Base-by-base conservation (phyloP, 2,113 vertebrate genomes). In the Esox niger region DNA sequence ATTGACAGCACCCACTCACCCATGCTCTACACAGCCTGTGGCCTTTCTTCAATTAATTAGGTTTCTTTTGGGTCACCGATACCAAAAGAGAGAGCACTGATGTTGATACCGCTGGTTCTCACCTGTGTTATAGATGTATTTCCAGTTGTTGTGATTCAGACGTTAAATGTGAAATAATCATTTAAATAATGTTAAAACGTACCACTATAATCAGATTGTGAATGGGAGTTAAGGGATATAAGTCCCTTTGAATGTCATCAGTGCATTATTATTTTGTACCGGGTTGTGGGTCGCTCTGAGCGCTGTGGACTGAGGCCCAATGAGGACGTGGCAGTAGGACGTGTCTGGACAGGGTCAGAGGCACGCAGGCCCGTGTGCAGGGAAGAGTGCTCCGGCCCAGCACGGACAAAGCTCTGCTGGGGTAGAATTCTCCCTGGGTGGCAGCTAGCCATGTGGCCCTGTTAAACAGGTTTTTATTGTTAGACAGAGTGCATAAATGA, bases 1-100 rank as follows among this genome's bases (percentile, higher is more conserved):
- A 89, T 86, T 88, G 88, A 86, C 88, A 87, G 82, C 60, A 59
- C n/a, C 78, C 76, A 81, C 82, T 85, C 82, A 81, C 72, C 68
- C 82, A 47, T 74, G n/a, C 33, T 74, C 79, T 88, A 83, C 85
- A 84, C 78, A n/a, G n/a, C n/a, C n/a, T n/a, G n/a, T n/a, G n/a
- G n/a, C n/a, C n/a, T n/a, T n/a, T n/a, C n/a, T n/a, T n/a, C n/a
- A n/a, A n/a, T n/a, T n/a, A n/a, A n/a, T n/a, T n/a, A n/a, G n/a
- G n/a, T n/a, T n/a, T n/a, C n/a, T n/a, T n/a, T n/a, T n/a, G n/a
- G n/a, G n/a, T n/a, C n/a, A n/a, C n/a, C n/a, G n/a, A n/a, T n/a
- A n/a, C n/a, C 76, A 77, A 20, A n/a, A n/a, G 49, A 54, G 23
- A n/a, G 15, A 20, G 5, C 4, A 3, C 17, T 43, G 13, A 43